Evolutionary conservation across 2,888 invertebrate species (phyloP), one percentile per base, ranked within the genome.

Genomic region (Gymnocheta viridis): DNA sequence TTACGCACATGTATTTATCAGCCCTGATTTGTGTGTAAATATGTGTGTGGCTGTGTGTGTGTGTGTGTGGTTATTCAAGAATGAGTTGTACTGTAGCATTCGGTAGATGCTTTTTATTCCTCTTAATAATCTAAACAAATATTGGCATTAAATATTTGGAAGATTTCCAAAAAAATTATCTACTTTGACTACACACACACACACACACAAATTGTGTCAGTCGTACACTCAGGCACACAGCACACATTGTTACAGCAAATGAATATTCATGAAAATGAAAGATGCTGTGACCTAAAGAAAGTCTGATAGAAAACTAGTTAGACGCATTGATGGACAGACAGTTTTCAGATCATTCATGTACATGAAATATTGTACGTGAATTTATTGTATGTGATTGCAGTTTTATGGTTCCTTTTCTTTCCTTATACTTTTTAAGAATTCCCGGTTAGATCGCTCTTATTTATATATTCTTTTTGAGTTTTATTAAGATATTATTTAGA

Each of bases 41-140:
- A 9, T 7, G 0, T 19, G n/a, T 19, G 19, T 47, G 44, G 4
- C 5, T 32, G 32, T 32, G 44, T 17, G 14, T 10, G 22, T 24
- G 12, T 49, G 54, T 27, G n/a, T 54, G 54, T 35, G 44, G n/a
- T 44, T 7, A 22, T 17, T 6, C 17, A 10, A 47, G 58, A n/a
- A 49, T 29, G 14, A 35, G 4, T 35, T n/a, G 22, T 51, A 14
- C 2, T 9, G 35, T 27, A 17, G 9, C 14, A 32, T 35, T 35
- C 22, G 32, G n/a, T 6, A 27, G 32, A 14, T 41, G 27, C 41
- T 32, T 5, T 47, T 47, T 5, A 9, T 41, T 77, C 67, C 47
- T 73, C 67, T 78, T 78, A 78, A 82, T 78, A 69, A 69, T 69
- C 82, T 73, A 64, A 62, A 29, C 47, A 78, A 78, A 82, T 69